phyloP scores from a whole-genome alignment of 2,113 vertebrate species.

The Hystrix cristata region DNA sequence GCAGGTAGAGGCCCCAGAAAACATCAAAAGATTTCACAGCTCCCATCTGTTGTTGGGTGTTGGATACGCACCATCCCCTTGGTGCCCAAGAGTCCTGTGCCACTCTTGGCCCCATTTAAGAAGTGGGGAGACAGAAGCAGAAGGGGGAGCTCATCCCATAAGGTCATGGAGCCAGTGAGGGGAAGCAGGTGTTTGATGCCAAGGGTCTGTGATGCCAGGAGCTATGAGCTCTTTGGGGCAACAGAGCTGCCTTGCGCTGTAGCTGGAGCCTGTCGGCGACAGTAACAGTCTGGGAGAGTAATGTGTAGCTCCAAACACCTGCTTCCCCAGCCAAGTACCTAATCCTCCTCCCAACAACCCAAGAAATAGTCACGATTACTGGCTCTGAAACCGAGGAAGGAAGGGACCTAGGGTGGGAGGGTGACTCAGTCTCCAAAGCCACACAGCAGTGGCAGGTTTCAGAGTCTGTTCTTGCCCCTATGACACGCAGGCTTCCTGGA shows the following conservation, averaged over 20 bases:
- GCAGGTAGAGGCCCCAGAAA: background rate
- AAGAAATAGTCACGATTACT: background rate
- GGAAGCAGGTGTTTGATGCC: background rate
- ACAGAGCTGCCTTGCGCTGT: background rate
- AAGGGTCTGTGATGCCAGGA: background rate
- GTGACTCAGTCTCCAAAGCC: background rate
- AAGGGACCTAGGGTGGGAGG: background rate
- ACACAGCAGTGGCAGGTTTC: background rate
- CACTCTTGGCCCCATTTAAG: background rate
- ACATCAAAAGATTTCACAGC: background rate
- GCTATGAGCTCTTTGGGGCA: background rate
- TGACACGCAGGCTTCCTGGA: background rate
- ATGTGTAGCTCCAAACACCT: fast-evolving
- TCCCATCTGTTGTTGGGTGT: background rate
- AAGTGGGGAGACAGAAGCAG: background rate
- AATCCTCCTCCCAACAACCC: background rate
- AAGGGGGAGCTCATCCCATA: background rate
- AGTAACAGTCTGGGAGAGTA: background rate
- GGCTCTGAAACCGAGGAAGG: background rate
- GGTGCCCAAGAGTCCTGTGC: background rate
- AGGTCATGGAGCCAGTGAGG: background rate
- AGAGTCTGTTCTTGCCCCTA: fast-evolving
- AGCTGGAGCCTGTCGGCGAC: background rate
- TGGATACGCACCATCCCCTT: background rate
- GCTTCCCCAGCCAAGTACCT: background rate